Evolutionary conservation across 2,888 invertebrate species (phyloP).

Genomic region (Taphrorychus bicolor): DNA sequence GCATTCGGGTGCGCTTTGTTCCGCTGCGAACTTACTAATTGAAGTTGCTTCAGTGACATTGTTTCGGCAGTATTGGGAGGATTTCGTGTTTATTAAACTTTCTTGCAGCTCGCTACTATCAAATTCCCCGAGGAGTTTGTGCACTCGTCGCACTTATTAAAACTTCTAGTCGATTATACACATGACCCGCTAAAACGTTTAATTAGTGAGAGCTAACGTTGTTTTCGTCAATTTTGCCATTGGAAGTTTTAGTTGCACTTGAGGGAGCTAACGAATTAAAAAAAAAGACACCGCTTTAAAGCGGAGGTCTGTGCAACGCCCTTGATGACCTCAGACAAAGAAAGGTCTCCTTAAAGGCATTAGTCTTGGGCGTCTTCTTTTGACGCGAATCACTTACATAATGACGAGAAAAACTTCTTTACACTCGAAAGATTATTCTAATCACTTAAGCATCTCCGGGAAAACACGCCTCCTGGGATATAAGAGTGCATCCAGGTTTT

Average conservation of each 20-base stretch:
- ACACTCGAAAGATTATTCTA: conserved; percentile 36
- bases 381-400: conserved; percentile 29
- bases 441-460: conserved; percentile 35
- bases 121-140: background rate
- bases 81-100: conserved; percentile 10
- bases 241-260: too few species aligned
- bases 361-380: conserved; percentile 6
- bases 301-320: background rate
- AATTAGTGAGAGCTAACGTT: background rate
- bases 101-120: background rate
- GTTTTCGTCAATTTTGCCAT: too few species aligned
- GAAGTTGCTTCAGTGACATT: conserved; percentile 23
- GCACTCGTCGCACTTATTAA: background rate
- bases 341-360: background rate
- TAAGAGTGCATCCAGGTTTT: conserved; percentile 17
- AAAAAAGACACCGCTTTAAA: background rate
- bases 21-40: conserved; percentile 18
- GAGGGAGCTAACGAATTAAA: too few species aligned
- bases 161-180: background rate
- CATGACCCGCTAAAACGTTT: background rate
- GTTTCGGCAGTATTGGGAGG: conserved; percentile 12
- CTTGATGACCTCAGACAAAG: background rate
- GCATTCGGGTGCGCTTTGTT: conserved; percentile 25
- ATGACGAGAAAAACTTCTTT: conserved; percentile 30
- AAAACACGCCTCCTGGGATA: conserved; percentile 19